Base-by-base conservation (phyloP, 2,113 vertebrate genomes). In the Lasiurus cinereus region DNA sequence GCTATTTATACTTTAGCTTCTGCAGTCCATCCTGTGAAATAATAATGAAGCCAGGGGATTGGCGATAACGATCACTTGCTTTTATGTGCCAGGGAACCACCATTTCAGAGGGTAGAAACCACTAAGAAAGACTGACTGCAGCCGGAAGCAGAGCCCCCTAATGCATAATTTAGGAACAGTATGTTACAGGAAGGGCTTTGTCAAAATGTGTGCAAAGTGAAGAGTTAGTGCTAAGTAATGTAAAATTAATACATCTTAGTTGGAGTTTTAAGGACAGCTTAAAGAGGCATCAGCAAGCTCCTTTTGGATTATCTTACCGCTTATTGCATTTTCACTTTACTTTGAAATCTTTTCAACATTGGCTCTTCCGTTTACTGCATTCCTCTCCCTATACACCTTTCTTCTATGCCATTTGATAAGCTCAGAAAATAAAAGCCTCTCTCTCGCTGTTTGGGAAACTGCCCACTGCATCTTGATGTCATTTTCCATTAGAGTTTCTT, bases 1-100 rank as follows among this genome's bases (percentile, higher is more conserved):
- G 67, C 46, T 85, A 88, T 94, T 96, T 90, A 62, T 89, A 72
- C 43, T 95, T 92, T 72, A 33, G 72, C 93, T 89, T 86, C 83
- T 83, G 54, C 64, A 73, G 67, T 76, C 77, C 80, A 88, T 94
- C 90, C 73, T 94, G 95, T 95, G 92, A 96, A 96, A 89, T 94
- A 92, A 86, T 94, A 95, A 96, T 86, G 84, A 96, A 62, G 69
- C 67, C 21, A 2, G n/a, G 46, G 72, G 79, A 93, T 22, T 22
- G 70, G 69, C 5, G 92, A 93, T 94, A 90, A 89, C 0, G 2
- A 92, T 89, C 85, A n/a, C 21, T 80, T 48, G 43, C 93, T 86
- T 93, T 94, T 88, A 73, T 74, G 67, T 83, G 39, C 64, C 59
- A 56, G 46, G 77, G 82, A 92, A 72, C 78, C 85, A 93, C 82